phyloP scores from a whole-genome alignment of 2,113 vertebrate genomes.

The Myrmophylax atrothorax region DNA sequence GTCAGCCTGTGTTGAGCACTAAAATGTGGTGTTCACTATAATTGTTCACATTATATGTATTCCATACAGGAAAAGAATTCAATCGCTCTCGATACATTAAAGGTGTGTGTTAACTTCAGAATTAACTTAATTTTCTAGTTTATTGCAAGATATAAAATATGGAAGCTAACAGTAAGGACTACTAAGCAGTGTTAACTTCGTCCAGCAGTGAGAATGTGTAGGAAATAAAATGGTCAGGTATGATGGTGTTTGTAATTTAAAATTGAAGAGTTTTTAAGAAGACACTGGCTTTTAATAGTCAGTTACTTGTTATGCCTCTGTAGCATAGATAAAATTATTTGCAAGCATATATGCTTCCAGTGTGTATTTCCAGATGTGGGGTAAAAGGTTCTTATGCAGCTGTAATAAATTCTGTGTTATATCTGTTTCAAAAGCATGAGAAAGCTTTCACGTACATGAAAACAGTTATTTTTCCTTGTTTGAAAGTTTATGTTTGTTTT shows the following conservation, averaged over 20 bases:
- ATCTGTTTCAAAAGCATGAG: background rate
- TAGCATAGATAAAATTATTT: background rate
- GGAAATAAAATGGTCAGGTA: background rate
- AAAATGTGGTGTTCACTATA: background rate
- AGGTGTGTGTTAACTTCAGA: background rate
- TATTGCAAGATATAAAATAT: background rate
- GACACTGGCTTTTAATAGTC: background rate
- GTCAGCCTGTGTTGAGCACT: background rate
- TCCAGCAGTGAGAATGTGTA: background rate
- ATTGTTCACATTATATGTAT: background rate
- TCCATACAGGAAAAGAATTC: background rate
- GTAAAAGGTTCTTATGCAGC: background rate
- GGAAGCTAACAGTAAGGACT: background rate
- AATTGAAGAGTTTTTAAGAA: background rate
- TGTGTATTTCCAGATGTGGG: background rate
- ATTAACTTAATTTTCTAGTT: background rate
- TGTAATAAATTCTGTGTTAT: background rate
- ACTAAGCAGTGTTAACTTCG: background rate
- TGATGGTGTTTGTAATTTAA: background rate
- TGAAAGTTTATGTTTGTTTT: background rate
- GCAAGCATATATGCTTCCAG: background rate
- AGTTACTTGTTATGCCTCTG: background rate
- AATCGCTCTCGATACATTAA: background rate
- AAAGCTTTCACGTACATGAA: background rate
- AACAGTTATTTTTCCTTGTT: background rate